Conservation (phyloP, 2,797 vertebrate genomes). For the Poeciliopsis infans region DNA sequence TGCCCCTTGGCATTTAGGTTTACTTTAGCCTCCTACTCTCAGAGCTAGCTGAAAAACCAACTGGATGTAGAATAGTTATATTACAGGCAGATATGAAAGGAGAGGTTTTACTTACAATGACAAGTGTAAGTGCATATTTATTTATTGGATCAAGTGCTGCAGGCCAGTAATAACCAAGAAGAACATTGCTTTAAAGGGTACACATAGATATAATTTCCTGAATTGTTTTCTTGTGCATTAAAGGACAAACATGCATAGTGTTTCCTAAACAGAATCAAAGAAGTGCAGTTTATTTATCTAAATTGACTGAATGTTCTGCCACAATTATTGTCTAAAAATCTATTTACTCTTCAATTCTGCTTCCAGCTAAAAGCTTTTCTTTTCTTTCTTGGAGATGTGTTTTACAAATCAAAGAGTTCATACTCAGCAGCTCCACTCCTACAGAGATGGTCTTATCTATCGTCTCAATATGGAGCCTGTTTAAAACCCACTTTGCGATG, state of each 20-base stretch:
- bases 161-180: neutral
- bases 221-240: neutral
- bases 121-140: slow-evolving; percentile 18
- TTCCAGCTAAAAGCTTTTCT: slow-evolving; percentile 32
- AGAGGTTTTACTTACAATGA: slow-evolving; percentile 4
- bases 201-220: neutral
- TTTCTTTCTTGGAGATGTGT: slow-evolving; percentile 16
- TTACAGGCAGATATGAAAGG: slow-evolving; percentile 45
- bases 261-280: slow-evolving; percentile 12
- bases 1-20: slow-evolving; percentile 61
- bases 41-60: slow-evolving; percentile 48
- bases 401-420: slow-evolving; percentile 28
- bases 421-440: neutral
- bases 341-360: neutral
- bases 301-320: slow-evolving; percentile 14
- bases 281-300: neutral
- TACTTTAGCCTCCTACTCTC: slow-evolving; percentile 57
- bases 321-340: slow-evolving; percentile 6
- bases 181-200: neutral
- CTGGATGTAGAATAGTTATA: slow-evolving; percentile 40
- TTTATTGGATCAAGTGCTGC: slow-evolving; percentile 12
- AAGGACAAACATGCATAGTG: neutral
- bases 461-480: slow-evolving; percentile 24
- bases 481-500: slow-evolving; percentile 46
- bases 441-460: slow-evolving; percentile 10